A percentile compares a stretch with the other conserved stretches of the same genome.
Conservation (phyloP, 2,113 vertebrate species). For the Tautogolabrus adspersus region DNA sequence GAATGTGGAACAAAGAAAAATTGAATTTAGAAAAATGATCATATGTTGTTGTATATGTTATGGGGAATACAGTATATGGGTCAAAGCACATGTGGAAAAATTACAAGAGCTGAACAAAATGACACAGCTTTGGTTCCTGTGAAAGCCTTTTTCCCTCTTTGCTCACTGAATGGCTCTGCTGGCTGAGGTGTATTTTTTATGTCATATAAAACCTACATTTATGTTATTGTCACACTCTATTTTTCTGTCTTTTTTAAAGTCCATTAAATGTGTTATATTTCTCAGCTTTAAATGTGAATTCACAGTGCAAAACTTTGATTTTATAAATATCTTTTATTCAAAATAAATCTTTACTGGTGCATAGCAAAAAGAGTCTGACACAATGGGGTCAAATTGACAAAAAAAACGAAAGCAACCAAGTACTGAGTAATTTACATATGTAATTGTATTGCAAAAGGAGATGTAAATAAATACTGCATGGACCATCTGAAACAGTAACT, state of each 20-base stretch:
- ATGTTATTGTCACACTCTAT: not conserved
- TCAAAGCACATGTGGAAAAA: no score
- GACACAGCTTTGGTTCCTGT: no score
- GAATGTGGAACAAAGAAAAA: not conserved
- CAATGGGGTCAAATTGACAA: not conserved
- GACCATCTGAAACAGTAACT: not conserved
- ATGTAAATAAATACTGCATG: slow-evolving; percentile 21
- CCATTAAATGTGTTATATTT: no score
- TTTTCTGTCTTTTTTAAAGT: not conserved
- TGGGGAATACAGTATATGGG: no score
- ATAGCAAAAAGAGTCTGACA: slow-evolving; percentile 25
- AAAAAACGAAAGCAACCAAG: not conserved
- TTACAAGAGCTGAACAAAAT: no score
- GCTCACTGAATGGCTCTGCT: not conserved
- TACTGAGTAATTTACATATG: not conserved
- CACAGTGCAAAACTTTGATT: no score
- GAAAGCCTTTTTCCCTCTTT: not conserved
- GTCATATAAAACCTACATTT: not conserved
- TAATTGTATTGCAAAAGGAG: not conserved
- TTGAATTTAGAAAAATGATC: not conserved
- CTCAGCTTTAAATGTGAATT: not conserved
- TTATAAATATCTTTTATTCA: slow-evolving; percentile 59
- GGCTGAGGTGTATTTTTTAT: not conserved
- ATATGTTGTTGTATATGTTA: no score
- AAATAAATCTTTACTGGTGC: slow-evolving; percentile 40